Conservation (phyloP, 2,113 vertebrate species). For the Spilogale gracilis region DNA sequence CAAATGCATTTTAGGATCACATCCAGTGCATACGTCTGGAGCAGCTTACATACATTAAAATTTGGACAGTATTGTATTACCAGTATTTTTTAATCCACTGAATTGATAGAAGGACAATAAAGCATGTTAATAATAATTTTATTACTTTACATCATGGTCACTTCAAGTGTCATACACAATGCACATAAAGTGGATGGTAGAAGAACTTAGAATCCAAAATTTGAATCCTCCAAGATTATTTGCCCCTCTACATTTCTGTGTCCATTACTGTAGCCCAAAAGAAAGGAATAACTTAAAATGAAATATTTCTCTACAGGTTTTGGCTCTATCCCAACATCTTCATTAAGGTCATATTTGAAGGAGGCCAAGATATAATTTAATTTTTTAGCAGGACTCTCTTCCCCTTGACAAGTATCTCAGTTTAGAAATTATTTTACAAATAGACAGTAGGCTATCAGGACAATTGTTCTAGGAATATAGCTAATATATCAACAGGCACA, state of each 20-base stretch:
- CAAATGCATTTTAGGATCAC: not conserved
- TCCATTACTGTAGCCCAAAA: conserved; percentile 14
- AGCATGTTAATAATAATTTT: conserved; percentile 41
- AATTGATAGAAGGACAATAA: conserved; percentile 20
- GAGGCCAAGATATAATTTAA: not conserved
- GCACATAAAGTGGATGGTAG: not conserved
- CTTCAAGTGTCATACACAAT: conserved; percentile 1
- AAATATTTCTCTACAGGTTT: not conserved
- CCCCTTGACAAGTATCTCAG: not conserved
- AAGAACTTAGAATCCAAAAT: not conserved
- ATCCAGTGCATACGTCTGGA: not conserved
- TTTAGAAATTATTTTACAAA: not conserved
- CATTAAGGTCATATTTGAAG: not conserved
- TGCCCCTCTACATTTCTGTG: not conserved
- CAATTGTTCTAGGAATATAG: not conserved
- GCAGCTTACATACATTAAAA: not conserved
- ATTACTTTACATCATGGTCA: not conserved
- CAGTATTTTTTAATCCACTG: conserved; percentile 4
- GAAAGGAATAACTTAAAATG: conserved; percentile 21
- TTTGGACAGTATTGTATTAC: not conserved
- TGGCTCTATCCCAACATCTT: not conserved
- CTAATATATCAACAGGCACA: not conserved
- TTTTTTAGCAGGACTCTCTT: not conserved
- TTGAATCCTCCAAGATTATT: not conserved
- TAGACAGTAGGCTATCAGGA: not conserved